phyloP scores from a whole-genome alignment of 2,888 invertebrate species.

The Protodeltote pygarga region DNA sequence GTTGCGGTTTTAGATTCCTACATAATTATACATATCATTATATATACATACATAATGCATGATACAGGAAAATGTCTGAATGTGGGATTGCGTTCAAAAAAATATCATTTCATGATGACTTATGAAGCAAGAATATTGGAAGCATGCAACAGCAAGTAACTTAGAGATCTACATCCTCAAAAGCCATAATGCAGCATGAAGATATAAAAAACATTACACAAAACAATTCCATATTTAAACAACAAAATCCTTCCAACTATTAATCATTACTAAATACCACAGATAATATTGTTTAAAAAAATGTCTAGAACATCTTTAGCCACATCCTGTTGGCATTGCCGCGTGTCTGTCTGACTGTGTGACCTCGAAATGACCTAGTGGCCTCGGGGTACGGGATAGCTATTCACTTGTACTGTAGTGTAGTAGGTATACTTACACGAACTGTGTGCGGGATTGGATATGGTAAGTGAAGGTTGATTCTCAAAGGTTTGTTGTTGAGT shows the following conservation, averaged over 20 bases:
- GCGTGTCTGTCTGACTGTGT: slow-evolving; percentile 56
- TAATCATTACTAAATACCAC: slow-evolving; percentile 8
- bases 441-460: slow-evolving; percentile 43
- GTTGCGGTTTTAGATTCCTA: too few relatives aligned
- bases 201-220: not conserved
- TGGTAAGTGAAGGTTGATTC: slow-evolving; percentile 30
- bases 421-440: too few relatives aligned
- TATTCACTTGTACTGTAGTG: too few relatives aligned
- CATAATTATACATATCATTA: too few relatives aligned
- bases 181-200: too few relatives aligned
- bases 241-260: slow-evolving; percentile 5
- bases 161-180: too few relatives aligned
- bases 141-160: too few relatives aligned
- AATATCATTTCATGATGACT: too few relatives aligned
- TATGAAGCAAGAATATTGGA: too few relatives aligned
- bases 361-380: slow-evolving; percentile 74
- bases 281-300: not conserved
- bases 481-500: slow-evolving; percentile 4
- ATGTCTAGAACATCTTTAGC: slow-evolving; percentile 12
- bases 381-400: slow-evolving; percentile 66
- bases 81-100: too few relatives aligned
- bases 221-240: slow-evolving; percentile 1
- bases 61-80: too few relatives aligned
- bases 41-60: too few relatives aligned
- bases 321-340: slow-evolving; percentile 55